phyloP scores from a whole-genome alignment of 2,797 vertebrate genomes.

The Microcaecilia unicolor region DNA sequence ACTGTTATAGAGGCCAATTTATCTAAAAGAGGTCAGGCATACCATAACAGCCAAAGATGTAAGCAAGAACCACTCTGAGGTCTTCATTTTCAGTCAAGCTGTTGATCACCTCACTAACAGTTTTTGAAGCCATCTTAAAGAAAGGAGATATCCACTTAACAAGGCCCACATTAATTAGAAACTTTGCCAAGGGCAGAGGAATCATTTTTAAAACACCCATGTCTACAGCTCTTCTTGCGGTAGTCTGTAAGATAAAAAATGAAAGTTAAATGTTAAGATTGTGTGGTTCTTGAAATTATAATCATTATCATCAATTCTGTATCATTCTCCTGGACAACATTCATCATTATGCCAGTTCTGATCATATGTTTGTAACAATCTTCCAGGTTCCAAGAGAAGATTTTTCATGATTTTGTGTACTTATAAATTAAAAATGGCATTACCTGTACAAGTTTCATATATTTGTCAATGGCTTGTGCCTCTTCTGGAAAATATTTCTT shows the following conservation, averaged over 20 bases:
- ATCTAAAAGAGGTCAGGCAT: no score
- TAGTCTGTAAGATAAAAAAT: slow-evolving; percentile 42
- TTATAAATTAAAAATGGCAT: no score
- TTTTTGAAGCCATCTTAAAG: slow-evolving; percentile 54
- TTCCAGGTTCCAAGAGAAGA: no score
- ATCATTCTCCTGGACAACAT: no score
- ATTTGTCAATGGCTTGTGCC: slow-evolving; percentile 72
- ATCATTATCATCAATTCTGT: no score
- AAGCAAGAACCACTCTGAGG: slow-evolving; percentile 69
- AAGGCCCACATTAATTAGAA: slow-evolving; percentile 57
- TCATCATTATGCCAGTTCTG: no score
- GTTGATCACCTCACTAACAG: slow-evolving; percentile 63
- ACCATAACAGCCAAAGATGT: slow-evolving; percentile 84
- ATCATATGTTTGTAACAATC: no score
- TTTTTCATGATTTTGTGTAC: no score
- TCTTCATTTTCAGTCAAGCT: slow-evolving; percentile 68
- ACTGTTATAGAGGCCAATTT: no score
- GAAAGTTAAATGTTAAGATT: no score
- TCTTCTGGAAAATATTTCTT: slow-evolving; percentile 83
- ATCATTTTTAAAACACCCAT: slow-evolving; percentile 56
- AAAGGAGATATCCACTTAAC: slow-evolving; percentile 57
- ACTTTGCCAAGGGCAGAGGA: slow-evolving; percentile 41
- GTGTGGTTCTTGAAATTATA: no score
- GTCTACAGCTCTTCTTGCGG: neutral
- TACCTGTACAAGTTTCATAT: slow-evolving; percentile 64